phyloP scores from a whole-genome alignment of 2,797 vertebrate species.

The Lagothrix lagotricha region DNA sequence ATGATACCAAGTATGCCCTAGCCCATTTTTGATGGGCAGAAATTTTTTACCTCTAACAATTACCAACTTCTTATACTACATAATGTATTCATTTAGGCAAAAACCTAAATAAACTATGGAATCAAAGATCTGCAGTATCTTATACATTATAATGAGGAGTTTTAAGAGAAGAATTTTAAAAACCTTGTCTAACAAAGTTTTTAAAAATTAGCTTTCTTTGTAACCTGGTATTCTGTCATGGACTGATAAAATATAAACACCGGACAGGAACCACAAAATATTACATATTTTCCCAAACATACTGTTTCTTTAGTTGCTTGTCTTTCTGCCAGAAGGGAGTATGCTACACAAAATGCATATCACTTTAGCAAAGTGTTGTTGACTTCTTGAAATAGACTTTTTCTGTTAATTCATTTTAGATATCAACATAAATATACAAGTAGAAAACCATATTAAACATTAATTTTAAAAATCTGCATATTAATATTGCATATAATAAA shows the following conservation, averaged over 20 bases:
- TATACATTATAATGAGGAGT: background rate
- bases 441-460: background rate
- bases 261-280: background rate
- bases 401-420: background rate
- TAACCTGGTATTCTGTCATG: conserved; percentile 36
- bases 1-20: background rate
- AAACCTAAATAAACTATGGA: conserved; percentile 37
- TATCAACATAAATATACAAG: background rate
- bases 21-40: background rate
- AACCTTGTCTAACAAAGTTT: conserved; percentile 8
- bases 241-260: conserved; percentile 46
- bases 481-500: background rate
- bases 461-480: background rate
- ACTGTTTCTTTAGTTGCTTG: conserved; percentile 1
- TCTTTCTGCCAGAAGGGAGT: conserved; percentile 58
- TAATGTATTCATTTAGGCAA: conserved; percentile 21
- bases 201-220: conserved; percentile 56
- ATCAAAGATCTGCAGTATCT: background rate
- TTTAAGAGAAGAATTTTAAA: background rate
- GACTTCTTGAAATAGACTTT: background rate
- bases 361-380: conserved; percentile 7
- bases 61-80: background rate
- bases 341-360: background rate
- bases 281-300: background rate
- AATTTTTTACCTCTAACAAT: background rate